Base-by-base conservation (phyloP, 2,888 invertebrate species). In the Marronus borbonicus region DNA sequence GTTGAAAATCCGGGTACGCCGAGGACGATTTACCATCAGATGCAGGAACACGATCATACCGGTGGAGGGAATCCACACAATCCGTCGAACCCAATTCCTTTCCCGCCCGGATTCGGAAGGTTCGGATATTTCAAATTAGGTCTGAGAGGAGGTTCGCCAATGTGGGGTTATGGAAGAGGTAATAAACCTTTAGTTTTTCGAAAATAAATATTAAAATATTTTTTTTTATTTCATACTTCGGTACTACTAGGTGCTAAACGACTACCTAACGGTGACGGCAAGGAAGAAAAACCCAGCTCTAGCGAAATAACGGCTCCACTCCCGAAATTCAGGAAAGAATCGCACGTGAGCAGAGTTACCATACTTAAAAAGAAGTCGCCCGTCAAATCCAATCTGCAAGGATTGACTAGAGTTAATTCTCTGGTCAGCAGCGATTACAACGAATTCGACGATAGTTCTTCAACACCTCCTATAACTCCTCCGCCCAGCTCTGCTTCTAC, bases 131-230 rank as follows among this genome's bases (percentile, higher is more conserved):
- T 90, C 80, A 91, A 90, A 82, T 88, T 91, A 1, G 93, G 89
- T 10, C 80, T 93, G 1, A 86, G 90, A 72, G 93, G 93, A 20
- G 93, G 93, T 12, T 91, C 92, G 0, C 92, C 92, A 2, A 90
- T 91, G 86, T 92, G 92, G 92, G 87, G 89, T 1, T 87, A 80
- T 50, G 81, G 82, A 86, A 88, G 80, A 82, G 88, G 44, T 83
- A 65, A 36, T 36, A 36, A 36, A 36, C 5, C 5, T 36, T 36
- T 36, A 5, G 0, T 36, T 36, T 36, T 36, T 36, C 0, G 24
- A 1, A 24, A 36, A 36, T 36, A 36, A 36, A 17, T 17, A 31
- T 31, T 31, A 1, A 39, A 10, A 39, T 3, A 5, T 44, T 2
- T 44, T 2, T 44, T 44, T 44, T 12, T 39, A 44, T 44, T 44